Base-by-base conservation (phyloP, 2,888 invertebrate genomes). In the Noctua fimbriata region DNA sequence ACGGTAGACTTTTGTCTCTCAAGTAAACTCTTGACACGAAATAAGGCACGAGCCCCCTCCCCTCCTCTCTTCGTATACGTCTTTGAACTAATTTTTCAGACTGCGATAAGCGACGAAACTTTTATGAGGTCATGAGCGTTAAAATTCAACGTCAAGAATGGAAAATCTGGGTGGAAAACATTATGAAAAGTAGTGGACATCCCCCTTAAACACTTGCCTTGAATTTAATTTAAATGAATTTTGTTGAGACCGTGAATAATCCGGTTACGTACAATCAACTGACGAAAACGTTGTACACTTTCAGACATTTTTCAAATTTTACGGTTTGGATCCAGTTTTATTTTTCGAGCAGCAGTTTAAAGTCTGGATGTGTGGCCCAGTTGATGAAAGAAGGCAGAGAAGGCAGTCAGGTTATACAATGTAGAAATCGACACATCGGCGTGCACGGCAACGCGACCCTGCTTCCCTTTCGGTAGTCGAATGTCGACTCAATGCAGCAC, bases 61-160 rank as follows among this genome's bases (percentile, higher is more conserved):
- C 32, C 44, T 41, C 36, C 73, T 76, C 79, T 71, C 75, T 80
- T 76, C 74, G 76, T 82, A 71, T 73, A 78, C 84, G 84, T 85
- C 87, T 88, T 86, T 76, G 82, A 78, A 87, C 92, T 88, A 91
- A 92, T 93, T 93, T 92, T 92, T 92, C 91, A 90, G 87, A 78
- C 70, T 73, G 80, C 78, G 85, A 82, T 88, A 85, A 83, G 76
- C 77, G 81, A 77, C 73, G 83, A 69, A 85, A 87, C 83, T 83
- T 88, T 88, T 79, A 79, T 65, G 72, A 69, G 78, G 79, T 71
- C 85, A 79, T 88, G 52, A 87, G 69, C 87, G 79, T 87, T 88
- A 88, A 85, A 83, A 87, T 63, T 88, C 81, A 83, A 84, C 86
- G 91, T 90, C 90, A 86, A 87, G 88, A 83, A 87, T 74, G 71